Evolutionary conservation across 2,888 invertebrate genomes (phyloP), one percentile per base, ranked within the genome.

Genomic region (Eristalinus aeneus): DNA sequence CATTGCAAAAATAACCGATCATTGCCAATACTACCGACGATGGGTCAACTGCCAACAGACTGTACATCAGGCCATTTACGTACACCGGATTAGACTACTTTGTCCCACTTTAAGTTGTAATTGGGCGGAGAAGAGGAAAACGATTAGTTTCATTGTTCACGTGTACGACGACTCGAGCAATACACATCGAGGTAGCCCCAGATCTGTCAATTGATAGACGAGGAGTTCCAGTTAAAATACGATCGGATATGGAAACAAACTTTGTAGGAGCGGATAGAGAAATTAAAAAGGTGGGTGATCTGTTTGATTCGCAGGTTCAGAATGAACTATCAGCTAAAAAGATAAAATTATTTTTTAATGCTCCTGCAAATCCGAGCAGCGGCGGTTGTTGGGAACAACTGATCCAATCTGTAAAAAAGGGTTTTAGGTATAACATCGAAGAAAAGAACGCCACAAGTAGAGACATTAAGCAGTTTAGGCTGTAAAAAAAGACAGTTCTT

Each of bases 371-470:
- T 23, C 76, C 76, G 32, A 36, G 46, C 31, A 58, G 64, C 71
- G 89, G 88, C 1, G 89, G 88, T 11, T 39, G 72, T 23, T 89
- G 88, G 89, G 88, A 89, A 71, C 75, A 88, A 1, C 61, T 88
- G 0, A 5, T 27, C 2, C 54, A 83, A 6, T 87, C 80, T n/a
- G 80, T 87, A 10, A 86, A 88, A n/a, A n/a, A n/a, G n/a, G n/a
- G n/a, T n/a, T n/a, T n/a, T n/a, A n/a, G n/a, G n/a, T n/a, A n/a
- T n/a, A n/a, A n/a, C n/a, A n/a, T n/a, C n/a, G n/a, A n/a, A n/a
- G n/a, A n/a, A n/a, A n/a, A n/a, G n/a, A n/a, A n/a, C n/a, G n/a
- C n/a, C n/a, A n/a, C n/a, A n/a, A n/a, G n/a, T n/a, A n/a, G n/a
- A n/a, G n/a, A n/a, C n/a, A n/a, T n/a, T n/a, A n/a, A n/a, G n/a